phyloP scores from a whole-genome alignment of 2,113 vertebrate genomes.

The Carettochelys insculpta region DNA sequence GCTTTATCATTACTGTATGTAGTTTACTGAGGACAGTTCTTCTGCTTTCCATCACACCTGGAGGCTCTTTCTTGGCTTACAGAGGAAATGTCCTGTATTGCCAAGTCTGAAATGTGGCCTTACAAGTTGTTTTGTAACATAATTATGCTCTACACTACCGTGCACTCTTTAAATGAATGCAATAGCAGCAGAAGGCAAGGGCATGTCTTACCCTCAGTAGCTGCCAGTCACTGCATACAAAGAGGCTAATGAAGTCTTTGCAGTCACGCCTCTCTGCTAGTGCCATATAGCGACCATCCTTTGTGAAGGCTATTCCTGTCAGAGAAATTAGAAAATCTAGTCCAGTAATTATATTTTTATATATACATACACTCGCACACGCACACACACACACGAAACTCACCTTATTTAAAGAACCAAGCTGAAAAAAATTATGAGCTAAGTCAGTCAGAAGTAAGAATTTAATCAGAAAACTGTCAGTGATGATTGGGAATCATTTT shows the following conservation, averaged over 20 bases:
- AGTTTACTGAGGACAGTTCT: neutral
- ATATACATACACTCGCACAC: too few species aligned
- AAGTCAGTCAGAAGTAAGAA: neutral
- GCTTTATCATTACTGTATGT: neutral
- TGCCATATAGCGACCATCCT: slow-evolving; percentile 92
- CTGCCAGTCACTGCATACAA: slow-evolving; percentile 96
- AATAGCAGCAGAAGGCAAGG: neutral
- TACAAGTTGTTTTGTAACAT: rapidly evolving
- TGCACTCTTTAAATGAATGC: rapidly evolving
- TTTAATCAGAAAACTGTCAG: neutral
- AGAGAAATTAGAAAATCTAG: rapidly evolving
- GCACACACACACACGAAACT: neutral
- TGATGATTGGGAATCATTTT: neutral
- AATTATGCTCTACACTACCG: neutral
- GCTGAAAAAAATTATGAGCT: neutral
- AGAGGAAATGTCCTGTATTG: neutral
- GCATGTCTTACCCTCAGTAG: slow-evolving; percentile 86
- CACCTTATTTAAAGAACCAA: neutral
- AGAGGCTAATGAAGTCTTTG: slow-evolving; percentile 93
- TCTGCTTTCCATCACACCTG: rapidly evolving
- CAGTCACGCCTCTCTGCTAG: slow-evolving; percentile 94
- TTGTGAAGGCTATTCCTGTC: slow-evolving; percentile 90
- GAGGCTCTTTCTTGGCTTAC: rapidly evolving
- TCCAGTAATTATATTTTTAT: too few species aligned
- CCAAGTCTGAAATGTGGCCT: neutral